Evolutionary conservation across 2,113 vertebrate genomes (phyloP), one percentile per base, ranked within the genome.

Genomic region (Lipophrys pholis): DNA sequence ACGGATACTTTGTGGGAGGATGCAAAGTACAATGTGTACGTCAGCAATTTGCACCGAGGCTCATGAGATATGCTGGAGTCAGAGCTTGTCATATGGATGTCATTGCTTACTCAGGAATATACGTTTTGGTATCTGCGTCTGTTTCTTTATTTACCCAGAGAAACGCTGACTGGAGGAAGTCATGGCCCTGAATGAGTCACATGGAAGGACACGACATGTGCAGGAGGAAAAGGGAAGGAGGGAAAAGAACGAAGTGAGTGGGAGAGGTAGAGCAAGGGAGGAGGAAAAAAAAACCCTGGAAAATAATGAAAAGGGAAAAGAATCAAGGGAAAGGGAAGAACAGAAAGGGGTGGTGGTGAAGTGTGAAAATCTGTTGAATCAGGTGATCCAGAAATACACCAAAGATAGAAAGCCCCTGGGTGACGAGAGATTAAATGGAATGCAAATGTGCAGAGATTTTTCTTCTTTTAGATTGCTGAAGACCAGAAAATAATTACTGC

Each of bases 21-120:
- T 79, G 15, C 17, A 68, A 53, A 52, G 41, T 45, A 62, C 55
- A 55, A n/a, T 64, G 40, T 70, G 64, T 41, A 36, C 74, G 71
- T 77, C 52, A 80, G 76, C 61, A 61, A 16, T 74, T 57, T 78
- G 69, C 60, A 49, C 36, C 15, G 11, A 76, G 15, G 40, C 73
- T 71, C 76, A 57, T 64, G 65, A 61, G 81, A 79, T 65, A 58
- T 69, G 16, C 41, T 61, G 0, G 38, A 74, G 75, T 70, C 67
- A 73, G 42, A 61, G 59, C 61, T 61, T 6, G 15, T 77, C 61
- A 75, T 73, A 51, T 65, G 36, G 58, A 50, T 67, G 56, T 69
- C 63, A 66, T 15, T 82, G 80, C 82, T 85, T 85, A 82, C 58
- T 75, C 80, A 80, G 76, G 69, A 64, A 65, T 73, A 66, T 68